A percentile compares a stretch with the other conserved stretches of the same genome.
Conservation (phyloP, 2,888 invertebrate species). For the Eremobia ochroleuca region DNA sequence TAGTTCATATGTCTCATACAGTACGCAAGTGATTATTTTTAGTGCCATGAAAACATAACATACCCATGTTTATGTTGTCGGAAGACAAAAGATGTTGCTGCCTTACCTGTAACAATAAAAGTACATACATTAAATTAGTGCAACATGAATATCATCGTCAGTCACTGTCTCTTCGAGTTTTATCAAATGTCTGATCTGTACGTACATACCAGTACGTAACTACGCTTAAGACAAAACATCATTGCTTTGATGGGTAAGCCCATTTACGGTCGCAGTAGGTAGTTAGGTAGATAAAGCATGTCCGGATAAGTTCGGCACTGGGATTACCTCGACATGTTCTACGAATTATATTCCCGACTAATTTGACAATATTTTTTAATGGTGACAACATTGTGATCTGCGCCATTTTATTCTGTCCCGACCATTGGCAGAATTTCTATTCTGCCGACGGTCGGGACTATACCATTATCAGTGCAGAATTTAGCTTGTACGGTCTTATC, state of each 20-base stretch:
- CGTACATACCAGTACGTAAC: neutral
- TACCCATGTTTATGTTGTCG: neutral
- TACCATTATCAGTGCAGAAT: too few relatives aligned
- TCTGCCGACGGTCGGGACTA: too few relatives aligned
- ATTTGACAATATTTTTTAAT: too few relatives aligned
- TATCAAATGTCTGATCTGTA: slow-evolving; percentile 24
- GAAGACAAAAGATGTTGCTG: neutral
- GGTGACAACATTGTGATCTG: neutral
- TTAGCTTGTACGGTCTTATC: neutral
- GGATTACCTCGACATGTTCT: too few relatives aligned
- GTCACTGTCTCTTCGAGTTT: neutral
- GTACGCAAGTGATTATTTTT: neutral
- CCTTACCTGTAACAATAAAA: slow-evolving; percentile 59
- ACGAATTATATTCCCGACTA: too few relatives aligned
- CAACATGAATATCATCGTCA: slow-evolving; percentile 3
- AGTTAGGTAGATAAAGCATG: neutral
- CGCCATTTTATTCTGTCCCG: neutral
- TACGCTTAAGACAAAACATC: neutral
- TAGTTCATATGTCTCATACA: neutral
- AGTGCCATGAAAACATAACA: slow-evolving; percentile 2
- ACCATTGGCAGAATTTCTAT: neutral
- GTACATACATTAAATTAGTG: neutral
- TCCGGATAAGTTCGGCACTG: neutral
- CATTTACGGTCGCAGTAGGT: neutral
- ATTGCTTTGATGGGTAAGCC: neutral